phyloP scores from a whole-genome alignment of 1,140 invertebrate species.

The Riptortus pedestris region DNA sequence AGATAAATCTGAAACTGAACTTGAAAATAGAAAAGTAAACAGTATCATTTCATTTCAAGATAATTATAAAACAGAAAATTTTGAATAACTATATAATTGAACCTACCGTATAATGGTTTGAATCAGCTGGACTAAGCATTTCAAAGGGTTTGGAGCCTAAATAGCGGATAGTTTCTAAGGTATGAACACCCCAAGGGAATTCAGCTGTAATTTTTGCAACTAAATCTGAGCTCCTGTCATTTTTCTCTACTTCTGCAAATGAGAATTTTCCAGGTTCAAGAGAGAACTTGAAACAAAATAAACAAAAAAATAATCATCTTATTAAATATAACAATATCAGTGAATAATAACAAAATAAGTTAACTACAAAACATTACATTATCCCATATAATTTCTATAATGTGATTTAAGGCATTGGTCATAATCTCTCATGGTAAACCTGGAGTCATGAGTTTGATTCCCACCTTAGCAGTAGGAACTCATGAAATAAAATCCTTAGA shows the following conservation, averaged over 20 bases:
- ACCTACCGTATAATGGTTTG: constrained; percentile 38
- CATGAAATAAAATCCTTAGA: too few species aligned
- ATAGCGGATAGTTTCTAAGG: constrained; percentile 36
- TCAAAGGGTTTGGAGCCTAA: constrained; percentile 27
- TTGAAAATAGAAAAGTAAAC: neutral
- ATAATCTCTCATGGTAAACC: too few species aligned
- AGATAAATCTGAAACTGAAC: too few species aligned
- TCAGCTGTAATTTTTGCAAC: constrained; percentile 44
- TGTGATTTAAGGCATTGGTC: too few species aligned
- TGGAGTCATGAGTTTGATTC: too few species aligned
- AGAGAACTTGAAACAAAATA: constrained; percentile 43
- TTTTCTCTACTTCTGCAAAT: constrained; percentile 43
- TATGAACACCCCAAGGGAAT: constrained; percentile 38
- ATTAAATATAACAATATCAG: constrained; percentile 34
- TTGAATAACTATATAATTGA: neutral
- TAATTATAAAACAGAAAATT: neutral
- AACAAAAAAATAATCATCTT: constrained; percentile 25
- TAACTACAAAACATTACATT: too few species aligned
- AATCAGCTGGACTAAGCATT: constrained; percentile 27
- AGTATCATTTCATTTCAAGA: neutral
- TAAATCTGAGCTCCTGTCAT: constrained; percentile 32
- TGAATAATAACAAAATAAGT: constrained; percentile 35
- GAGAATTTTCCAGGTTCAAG: constrained; percentile 51
- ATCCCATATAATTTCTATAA: too few species aligned
- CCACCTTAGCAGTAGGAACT: too few species aligned